Percentiles rank a stretch among this genome's conserved stretches.
Evolutionary conservation across 1,140 invertebrate species (phyloP).

Genomic region (Homarus americanus): DNA sequence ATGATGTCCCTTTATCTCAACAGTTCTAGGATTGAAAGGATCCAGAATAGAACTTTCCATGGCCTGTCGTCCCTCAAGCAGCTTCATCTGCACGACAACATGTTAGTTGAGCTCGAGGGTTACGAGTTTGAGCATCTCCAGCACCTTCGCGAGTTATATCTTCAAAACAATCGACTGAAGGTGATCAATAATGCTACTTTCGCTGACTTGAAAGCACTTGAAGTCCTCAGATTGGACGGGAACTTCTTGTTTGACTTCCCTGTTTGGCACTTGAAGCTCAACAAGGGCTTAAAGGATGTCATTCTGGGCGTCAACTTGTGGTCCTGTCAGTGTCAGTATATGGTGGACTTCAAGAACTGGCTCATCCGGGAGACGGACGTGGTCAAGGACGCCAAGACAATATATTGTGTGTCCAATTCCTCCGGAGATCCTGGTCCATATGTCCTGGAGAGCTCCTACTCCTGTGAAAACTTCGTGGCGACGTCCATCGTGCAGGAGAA

Average conservation of each 20-base stretch:
- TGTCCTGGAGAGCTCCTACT: constrained; percentile 90
- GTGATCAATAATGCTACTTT: constrained; percentile 90
- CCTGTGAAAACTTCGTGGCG: constrained; percentile 86
- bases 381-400: constrained; percentile 80
- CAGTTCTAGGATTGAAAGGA: constrained; percentile 88
- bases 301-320: constrained; percentile 89
- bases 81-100: constrained; percentile 92
- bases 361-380: constrained; percentile 83
- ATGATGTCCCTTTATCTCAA: constrained; percentile 92
- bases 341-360: constrained; percentile 91
- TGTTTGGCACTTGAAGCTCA: constrained; percentile 89
- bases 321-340: constrained; percentile 93
- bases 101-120: constrained; percentile 87
- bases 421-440: constrained; percentile 84
- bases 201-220: constrained; percentile 86
- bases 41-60: constrained; percentile 95
- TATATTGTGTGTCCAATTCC: constrained; percentile 81
- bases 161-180: constrained; percentile 91
- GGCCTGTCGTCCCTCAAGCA: constrained; percentile 89
- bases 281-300: constrained; percentile 85
- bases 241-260: constrained; percentile 89
- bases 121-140: constrained; percentile 93
- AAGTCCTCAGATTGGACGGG: constrained; percentile 89
- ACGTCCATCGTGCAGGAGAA: constrained; percentile 84
- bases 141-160: constrained; percentile 88